These are phyloP conservation scores for Hyperoodon ampullatus DNA, from an alignment of 2,113 vertebrate species.

Conservation along the genomic window DNA sequence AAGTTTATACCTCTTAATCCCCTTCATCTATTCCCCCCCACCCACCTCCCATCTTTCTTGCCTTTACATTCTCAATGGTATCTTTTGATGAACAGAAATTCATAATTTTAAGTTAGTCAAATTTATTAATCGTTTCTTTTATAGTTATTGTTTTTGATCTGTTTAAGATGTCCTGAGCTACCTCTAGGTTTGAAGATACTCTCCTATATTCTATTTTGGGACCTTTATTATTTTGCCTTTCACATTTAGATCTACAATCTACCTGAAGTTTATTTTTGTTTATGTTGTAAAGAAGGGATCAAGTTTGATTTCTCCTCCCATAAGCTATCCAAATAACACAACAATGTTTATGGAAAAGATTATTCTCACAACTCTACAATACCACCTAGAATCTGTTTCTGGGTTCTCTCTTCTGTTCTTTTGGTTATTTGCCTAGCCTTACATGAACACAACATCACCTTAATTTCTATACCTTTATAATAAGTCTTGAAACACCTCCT, in stretches of 20 bases:
- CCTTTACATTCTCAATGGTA: neutral
- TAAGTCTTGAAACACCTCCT: neutral
- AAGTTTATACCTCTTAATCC: neutral
- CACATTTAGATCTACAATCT: neutral
- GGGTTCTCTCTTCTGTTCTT: neutral
- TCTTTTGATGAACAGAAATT: neutral
- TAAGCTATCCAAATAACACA: constrained; percentile 14
- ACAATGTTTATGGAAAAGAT: neutral
- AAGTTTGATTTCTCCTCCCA: neutral
- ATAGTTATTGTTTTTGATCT: neutral
- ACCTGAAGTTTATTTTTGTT: neutral
- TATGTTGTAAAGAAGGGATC: neutral
- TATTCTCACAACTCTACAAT: neutral
- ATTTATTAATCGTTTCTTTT: neutral
- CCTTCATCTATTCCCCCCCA: neutral
- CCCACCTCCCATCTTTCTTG: neutral
- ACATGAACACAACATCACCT: neutral
- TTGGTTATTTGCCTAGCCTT: neutral
- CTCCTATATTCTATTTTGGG: neutral
- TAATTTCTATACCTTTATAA: neutral
- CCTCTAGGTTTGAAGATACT: neutral
- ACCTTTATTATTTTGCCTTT: neutral
- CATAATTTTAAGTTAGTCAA: neutral
- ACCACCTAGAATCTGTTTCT: neutral
- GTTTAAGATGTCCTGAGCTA: neutral